Evolutionary conservation across 2,113 vertebrate genomes (phyloP).

Genomic region (Himantopus leucocephalus): DNA sequence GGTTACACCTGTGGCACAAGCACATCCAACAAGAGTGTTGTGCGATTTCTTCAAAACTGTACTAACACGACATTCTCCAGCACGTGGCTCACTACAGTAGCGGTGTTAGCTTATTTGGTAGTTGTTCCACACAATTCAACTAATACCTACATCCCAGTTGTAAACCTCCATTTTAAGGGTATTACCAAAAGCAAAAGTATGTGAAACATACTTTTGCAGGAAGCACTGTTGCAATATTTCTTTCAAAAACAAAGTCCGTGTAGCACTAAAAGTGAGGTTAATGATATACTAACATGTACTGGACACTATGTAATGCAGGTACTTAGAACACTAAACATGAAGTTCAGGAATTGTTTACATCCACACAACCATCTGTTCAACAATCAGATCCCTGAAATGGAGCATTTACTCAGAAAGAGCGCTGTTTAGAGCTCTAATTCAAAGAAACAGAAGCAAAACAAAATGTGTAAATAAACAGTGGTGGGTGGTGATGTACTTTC

Average conservation of each 20-base stretch:
- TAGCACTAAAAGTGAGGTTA: neutral
- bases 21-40: accelerated
- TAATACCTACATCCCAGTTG: neutral
- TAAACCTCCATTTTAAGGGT: neutral
- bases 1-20: neutral
- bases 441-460: neutral
- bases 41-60: neutral
- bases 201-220: neutral
- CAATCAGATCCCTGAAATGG: neutral
- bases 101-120: neutral
- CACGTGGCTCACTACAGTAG: accelerated
- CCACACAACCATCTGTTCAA: neutral
- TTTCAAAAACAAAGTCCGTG: neutral
- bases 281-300: neutral
- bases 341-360: neutral
- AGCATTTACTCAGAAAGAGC: neutral
- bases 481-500: neutral
- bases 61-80: neutral
- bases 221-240: neutral
- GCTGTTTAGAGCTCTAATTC: neutral
- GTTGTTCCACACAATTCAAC: neutral
- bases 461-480: neutral
- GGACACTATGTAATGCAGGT: neutral
- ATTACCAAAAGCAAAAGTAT: neutral
- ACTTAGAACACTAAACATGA: neutral